Conservation (phyloP, 2,888 invertebrate species). For the Anticlea derivata region DNA sequence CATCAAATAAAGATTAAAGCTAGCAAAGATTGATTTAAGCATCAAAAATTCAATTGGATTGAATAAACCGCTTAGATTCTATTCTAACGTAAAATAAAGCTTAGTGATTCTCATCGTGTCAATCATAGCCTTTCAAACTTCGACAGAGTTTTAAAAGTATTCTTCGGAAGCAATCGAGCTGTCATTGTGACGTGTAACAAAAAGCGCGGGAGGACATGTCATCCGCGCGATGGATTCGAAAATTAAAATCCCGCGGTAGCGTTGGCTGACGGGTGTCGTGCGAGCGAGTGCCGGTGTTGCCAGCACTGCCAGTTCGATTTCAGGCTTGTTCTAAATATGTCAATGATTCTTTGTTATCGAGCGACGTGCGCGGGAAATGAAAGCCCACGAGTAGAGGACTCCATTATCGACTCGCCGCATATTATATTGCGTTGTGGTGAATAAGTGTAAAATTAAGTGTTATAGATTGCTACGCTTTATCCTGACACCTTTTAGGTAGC, state of each 20-base stretch:
- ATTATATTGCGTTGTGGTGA: slow-evolving; percentile 58
- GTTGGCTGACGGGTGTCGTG: slow-evolving; percentile 75
- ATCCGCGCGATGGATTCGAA: slow-evolving; percentile 75
- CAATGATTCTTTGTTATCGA: slow-evolving; percentile 81
- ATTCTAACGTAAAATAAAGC: background rate
- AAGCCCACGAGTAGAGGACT: slow-evolving; percentile 74
- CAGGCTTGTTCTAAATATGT: slow-evolving; percentile 84
- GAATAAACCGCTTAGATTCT: slow-evolving; percentile 53
- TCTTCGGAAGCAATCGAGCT: slow-evolving; percentile 65
- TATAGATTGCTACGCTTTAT: slow-evolving; percentile 5
- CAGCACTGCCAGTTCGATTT: slow-evolving; percentile 71
- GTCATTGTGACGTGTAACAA: slow-evolving; percentile 66
- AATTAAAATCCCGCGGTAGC: slow-evolving; percentile 78
- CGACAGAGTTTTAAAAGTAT: slow-evolving; percentile 67
- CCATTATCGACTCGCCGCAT: slow-evolving; percentile 72
- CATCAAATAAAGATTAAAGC: slow-evolving; percentile 12
- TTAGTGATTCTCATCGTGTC: slow-evolving; percentile 50
- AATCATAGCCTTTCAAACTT: slow-evolving; percentile 58
- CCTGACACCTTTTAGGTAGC: background rate
- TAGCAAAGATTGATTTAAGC: slow-evolving; percentile 29
- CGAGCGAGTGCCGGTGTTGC: slow-evolving; percentile 44
- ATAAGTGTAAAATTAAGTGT: slow-evolving; percentile 52
- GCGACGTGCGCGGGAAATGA: slow-evolving; percentile 80
- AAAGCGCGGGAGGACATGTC: slow-evolving; percentile 62
- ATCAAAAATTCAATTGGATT: slow-evolving; percentile 64